These are phyloP conservation scores for Callaeas wilsoni DNA, from an alignment of 2,113 vertebrate species.

Conservation along the genomic window DNA sequence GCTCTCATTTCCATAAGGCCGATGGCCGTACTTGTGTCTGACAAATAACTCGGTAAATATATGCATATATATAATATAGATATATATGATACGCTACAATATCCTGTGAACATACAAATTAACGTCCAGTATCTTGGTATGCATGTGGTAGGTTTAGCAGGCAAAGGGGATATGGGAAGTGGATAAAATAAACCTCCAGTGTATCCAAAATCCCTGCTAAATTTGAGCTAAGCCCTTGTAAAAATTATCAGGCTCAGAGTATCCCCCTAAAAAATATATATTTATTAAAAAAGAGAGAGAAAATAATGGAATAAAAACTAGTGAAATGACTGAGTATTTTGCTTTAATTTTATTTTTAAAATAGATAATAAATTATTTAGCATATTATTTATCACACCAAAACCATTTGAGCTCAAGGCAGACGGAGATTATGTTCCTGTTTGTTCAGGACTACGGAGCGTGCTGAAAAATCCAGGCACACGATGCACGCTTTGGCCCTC, in stretches of 20 bases:
- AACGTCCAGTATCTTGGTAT: background rate
- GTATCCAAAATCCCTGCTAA: background rate
- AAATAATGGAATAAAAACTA: background rate
- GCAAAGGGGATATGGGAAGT: background rate
- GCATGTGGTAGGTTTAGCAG: background rate
- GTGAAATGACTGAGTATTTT: background rate
- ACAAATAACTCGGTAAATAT: background rate
- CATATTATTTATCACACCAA: background rate
- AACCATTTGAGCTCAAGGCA: background rate
- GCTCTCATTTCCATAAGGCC: background rate
- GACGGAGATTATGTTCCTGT: background rate
- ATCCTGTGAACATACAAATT: background rate
- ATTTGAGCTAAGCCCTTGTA: constrained; percentile 1
- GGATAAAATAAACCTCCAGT: background rate
- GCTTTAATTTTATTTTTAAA: constrained; percentile 4
- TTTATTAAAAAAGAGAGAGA: background rate
- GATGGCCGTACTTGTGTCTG: background rate
- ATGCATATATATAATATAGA: background rate
- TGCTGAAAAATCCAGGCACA: background rate
- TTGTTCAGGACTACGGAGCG: background rate
- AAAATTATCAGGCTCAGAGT: background rate
- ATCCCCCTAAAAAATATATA: background rate
- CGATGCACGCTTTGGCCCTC: background rate
- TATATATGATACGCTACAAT: background rate
- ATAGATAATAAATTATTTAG: background rate